Percentiles rank a stretch among this genome's conserved stretches.
phyloP scores from a whole-genome alignment of 2,797 vertebrate species.

The Hypotaenidia philippensis region DNA sequence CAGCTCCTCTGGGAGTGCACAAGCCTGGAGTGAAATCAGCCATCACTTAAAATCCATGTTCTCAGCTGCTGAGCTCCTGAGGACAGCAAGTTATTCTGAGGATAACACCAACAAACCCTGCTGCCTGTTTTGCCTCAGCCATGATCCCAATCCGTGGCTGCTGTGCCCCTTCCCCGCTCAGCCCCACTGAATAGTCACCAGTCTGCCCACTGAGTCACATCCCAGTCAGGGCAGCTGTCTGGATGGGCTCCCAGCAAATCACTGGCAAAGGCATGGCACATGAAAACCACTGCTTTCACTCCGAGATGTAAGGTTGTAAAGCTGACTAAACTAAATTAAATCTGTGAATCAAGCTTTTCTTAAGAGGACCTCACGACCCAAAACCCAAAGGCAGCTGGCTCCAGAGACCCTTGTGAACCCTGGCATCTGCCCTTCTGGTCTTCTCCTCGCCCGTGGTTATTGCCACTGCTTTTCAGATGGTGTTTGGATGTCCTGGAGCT shows the following conservation, averaged over 20 bases:
- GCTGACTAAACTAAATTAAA: neutral
- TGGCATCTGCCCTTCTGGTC: neutral
- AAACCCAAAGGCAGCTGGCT: neutral
- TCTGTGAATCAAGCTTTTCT: neutral
- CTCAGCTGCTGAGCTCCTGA: neutral
- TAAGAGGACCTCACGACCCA: neutral
- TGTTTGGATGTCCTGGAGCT: neutral
- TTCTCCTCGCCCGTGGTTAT: neutral
- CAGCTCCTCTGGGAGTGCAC: neutral
- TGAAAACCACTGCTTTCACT: neutral
- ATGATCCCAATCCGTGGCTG: neutral
- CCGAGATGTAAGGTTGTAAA: neutral
- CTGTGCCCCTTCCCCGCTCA: neutral
- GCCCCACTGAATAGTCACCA: neutral
- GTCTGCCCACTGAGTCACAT: accelerated
- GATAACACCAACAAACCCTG: neutral
- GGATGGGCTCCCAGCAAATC: neutral
- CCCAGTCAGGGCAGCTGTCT: accelerated
- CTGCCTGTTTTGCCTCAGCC: neutral
- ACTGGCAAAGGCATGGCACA: neutral
- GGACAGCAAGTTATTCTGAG: neutral
- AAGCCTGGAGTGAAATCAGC: neutral
- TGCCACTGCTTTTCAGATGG: neutral
- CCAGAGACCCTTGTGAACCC: neutral
- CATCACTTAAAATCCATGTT: neutral